A percentile compares a stretch with the other conserved stretches of the same genome.
These are phyloP conservation scores for Adelosebastes latens DNA, from an alignment of 2,797 vertebrate genomes.

Conservation along the genomic window DNA sequence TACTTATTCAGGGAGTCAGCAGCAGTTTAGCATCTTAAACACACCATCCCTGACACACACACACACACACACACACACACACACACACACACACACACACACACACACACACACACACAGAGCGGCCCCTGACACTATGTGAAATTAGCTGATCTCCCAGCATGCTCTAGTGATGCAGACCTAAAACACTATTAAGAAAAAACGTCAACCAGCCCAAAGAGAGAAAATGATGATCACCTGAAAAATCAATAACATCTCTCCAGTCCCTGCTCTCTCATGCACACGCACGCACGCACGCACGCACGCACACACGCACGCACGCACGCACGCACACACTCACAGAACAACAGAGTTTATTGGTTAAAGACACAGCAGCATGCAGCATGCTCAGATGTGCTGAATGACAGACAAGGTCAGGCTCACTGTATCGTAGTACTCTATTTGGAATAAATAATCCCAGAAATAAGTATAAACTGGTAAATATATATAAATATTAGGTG, in stretches of 20 bases:
- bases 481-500: not conserved
- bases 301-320: not conserved
- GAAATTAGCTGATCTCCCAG: constrained; percentile 57
- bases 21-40: constrained; percentile 29
- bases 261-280: not conserved
- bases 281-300: not conserved
- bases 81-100: constrained; percentile 20
- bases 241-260: constrained; percentile 57
- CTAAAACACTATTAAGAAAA: constrained; percentile 55
- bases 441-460: not conserved
- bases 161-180: constrained; percentile 65
- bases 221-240: constrained; percentile 55
- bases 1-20: constrained; percentile 25
- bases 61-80: constrained; percentile 15
- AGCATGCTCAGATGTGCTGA: constrained; percentile 17
- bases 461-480: not conserved
- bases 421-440: not conserved
- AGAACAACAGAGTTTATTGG: constrained; percentile 7
- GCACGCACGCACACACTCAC: not conserved
- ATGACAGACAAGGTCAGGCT: constrained; percentile 45
- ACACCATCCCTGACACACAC: not conserved
- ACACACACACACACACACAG: constrained; percentile 27
- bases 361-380: constrained; percentile 1
- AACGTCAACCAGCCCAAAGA: constrained; percentile 17
- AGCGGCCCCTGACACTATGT: constrained; percentile 2